These are phyloP conservation scores for Stichodactyla mertensii DNA, from an alignment of 64 coral and sea anemone species.

Conservation along the genomic window DNA sequence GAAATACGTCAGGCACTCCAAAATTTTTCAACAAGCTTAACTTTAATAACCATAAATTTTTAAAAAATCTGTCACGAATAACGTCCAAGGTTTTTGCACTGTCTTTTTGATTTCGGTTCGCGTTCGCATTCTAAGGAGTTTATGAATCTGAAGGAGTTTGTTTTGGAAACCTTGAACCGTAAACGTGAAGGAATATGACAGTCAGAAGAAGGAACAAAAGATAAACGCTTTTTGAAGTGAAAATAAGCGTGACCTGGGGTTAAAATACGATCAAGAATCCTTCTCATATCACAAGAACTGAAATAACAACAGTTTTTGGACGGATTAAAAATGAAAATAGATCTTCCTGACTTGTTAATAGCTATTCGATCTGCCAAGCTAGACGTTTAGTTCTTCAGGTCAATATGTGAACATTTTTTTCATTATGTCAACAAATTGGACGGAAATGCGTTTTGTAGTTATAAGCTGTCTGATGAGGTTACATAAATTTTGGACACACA, in stretches of 20 bases:
- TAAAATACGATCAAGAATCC: not conserved
- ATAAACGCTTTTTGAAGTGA: not conserved
- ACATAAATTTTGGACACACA: not conserved
- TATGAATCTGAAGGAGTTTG: not conserved
- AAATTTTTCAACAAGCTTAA: not conserved
- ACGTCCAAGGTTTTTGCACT: too few species aligned
- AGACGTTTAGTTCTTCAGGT: not conserved
- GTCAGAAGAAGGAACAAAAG: not conserved
- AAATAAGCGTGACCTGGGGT: not conserved
- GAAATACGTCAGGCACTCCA: not conserved
- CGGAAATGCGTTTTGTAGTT: not conserved
- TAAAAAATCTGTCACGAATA: too few species aligned
- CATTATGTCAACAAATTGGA: not conserved
- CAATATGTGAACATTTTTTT: not conserved
- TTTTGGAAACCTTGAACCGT: not conserved
- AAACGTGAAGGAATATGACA: not conserved
- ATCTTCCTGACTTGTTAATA: not conserved
- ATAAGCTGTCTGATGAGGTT: not conserved
- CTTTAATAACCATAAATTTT: not conserved
- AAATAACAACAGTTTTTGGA: slow-evolving; percentile 1
- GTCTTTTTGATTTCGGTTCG: too few species aligned
- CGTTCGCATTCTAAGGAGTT: not conserved
- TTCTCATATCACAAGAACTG: slow-evolving; percentile 1
- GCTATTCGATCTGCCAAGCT: not conserved
- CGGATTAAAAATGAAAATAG: not conserved